These are phyloP conservation scores for Fukomys damarensis DNA, from an alignment of 2,113 vertebrate genomes.

Conservation along the genomic window DNA sequence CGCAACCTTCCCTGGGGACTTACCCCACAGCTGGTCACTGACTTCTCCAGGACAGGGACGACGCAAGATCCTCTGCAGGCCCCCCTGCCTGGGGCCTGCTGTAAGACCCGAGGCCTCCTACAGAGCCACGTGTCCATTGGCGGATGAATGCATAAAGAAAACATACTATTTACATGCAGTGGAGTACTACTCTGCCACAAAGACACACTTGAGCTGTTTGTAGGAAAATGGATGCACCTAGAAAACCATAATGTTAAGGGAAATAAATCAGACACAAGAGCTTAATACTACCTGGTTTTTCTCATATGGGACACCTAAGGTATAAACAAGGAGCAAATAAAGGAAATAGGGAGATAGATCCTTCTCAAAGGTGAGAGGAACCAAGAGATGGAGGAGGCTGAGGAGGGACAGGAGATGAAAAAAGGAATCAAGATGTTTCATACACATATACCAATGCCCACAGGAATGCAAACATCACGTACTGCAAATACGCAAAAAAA, in stretches of 20 bases:
- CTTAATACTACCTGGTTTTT: not conserved
- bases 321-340: not conserved
- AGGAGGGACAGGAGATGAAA: not conserved
- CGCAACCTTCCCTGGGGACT: not conserved
- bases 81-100: fast-evolving
- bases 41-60: not conserved
- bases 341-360: not conserved
- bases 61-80: not conserved
- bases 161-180: not conserved
- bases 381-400: not conserved
- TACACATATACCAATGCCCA: not conserved
- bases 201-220: not conserved
- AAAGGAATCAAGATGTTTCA: not conserved
- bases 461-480: not conserved
- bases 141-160: not conserved
- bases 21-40: not conserved
- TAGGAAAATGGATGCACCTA: not conserved
- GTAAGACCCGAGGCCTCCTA: not conserved
- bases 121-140: not conserved
- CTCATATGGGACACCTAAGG: not conserved
- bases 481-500: not conserved
- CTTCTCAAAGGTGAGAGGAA: not conserved
- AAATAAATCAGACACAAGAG: not conserved
- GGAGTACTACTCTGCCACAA: not conserved
- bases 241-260: not conserved